These are phyloP conservation scores for Platycheirus rosarum DNA, from an alignment of 2,888 invertebrate species.

Conservation along the genomic window DNA sequence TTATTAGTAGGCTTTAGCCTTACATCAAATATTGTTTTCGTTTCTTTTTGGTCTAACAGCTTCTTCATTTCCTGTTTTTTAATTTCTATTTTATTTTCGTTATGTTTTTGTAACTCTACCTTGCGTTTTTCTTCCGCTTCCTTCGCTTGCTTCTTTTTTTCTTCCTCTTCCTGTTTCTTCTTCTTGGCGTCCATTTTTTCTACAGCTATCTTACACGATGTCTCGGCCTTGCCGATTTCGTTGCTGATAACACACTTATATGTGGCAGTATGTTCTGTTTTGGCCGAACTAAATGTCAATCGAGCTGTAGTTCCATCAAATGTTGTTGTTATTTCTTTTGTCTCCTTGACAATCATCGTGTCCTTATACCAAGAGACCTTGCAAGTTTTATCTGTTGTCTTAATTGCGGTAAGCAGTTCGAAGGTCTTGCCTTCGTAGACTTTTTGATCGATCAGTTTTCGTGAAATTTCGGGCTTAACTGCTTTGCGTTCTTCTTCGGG, in stretches of 20 bases:
- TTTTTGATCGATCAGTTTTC: constrained; percentile 89
- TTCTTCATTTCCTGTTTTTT: constrained; percentile 52
- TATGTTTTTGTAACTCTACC: constrained; percentile 78
- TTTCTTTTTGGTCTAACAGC: constrained; percentile 80
- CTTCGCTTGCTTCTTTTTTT: constrained; percentile 83
- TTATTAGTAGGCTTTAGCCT: constrained; percentile 79
- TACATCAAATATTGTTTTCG: constrained; percentile 83
- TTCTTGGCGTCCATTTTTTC: constrained; percentile 84
- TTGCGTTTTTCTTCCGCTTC: constrained; percentile 82
- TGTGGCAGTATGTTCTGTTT: constrained; percentile 90
- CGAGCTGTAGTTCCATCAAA: constrained; percentile 93
- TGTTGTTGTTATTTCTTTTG: constrained; percentile 89
- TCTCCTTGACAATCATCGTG: constrained; percentile 89
- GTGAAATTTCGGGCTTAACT: constrained; percentile 91
- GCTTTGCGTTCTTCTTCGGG: constrained; percentile 90
- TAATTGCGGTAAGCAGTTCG: constrained; percentile 90
- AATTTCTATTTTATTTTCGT: constrained; percentile 26
- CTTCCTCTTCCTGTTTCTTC: constrained; percentile 84
- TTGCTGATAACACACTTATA: constrained; percentile 95
- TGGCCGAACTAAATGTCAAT: constrained; percentile 89
- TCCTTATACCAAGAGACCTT: constrained; percentile 94
- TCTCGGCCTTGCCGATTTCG: constrained; percentile 95
- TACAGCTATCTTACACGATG: constrained; percentile 92
- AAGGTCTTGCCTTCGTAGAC: constrained; percentile 89
- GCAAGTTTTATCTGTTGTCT: constrained; percentile 90